phyloP scores from a whole-genome alignment of 2,113 vertebrate species.

The Mormyrus lacerda region DNA sequence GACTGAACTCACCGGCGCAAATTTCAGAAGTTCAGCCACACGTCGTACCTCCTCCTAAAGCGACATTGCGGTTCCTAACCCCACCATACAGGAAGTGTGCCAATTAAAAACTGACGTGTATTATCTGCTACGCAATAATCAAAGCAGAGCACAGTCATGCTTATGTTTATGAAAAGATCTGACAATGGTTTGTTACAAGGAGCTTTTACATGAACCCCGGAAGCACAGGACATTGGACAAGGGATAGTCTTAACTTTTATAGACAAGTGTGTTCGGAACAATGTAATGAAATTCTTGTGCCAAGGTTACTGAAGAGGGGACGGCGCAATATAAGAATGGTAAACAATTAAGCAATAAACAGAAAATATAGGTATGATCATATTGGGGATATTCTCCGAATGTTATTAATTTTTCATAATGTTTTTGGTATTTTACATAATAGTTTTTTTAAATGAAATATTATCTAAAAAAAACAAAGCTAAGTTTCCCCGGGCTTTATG shows the following conservation, averaged over 20 bases:
- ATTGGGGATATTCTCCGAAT: no score
- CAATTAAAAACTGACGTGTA: not conserved
- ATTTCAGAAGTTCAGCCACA: not conserved
- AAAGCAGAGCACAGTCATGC: not conserved
- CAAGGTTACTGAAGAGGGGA: not conserved
- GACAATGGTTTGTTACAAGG: not conserved
- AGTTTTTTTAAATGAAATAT: no score
- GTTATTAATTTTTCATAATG: no score
- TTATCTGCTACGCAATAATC: not conserved
- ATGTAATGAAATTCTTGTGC: not conserved
- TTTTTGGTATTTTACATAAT: no score
- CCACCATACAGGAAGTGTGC: not conserved
- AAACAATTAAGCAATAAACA: not conserved
- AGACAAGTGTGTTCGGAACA: not conserved
- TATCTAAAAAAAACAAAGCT: no score
- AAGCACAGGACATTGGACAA: not conserved
- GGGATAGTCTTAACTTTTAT: not conserved
- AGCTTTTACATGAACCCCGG: not conserved
- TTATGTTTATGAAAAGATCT: not conserved
- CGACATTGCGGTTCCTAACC: not conserved
- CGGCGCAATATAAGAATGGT: not conserved
- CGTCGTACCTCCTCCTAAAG: not conserved
- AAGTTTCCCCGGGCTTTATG: no score
- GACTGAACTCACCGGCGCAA: not conserved
- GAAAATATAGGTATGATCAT: not conserved